Conservation (phyloP, 2,113 vertebrate genomes). For the Penelope pileata region DNA sequence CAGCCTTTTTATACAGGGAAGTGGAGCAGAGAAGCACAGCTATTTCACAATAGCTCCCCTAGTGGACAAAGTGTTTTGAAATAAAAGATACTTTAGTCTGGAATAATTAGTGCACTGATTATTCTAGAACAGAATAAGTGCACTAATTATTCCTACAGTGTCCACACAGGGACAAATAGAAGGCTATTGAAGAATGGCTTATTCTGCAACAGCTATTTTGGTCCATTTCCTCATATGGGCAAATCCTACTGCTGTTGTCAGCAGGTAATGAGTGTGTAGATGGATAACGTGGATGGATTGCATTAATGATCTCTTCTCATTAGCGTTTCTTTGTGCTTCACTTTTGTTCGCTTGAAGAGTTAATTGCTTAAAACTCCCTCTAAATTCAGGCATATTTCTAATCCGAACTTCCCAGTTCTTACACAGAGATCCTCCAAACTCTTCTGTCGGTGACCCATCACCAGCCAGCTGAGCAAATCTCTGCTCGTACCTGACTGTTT, state of each 20-base stretch:
- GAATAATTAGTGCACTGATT: conserved; percentile 62
- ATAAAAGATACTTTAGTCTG: conserved; percentile 63
- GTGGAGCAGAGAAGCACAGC: conserved; percentile 21
- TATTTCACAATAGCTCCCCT: conserved; percentile 64
- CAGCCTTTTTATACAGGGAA: conserved; percentile 16
- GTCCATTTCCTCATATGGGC: conserved; percentile 54
- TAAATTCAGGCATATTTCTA: conserved; percentile 40
- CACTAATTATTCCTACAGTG: conserved; percentile 64
- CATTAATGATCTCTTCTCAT: conserved; percentile 69
- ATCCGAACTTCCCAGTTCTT: conserved; percentile 38
- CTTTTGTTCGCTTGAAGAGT: conserved; percentile 63
- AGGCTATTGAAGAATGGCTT: conserved; percentile 57
- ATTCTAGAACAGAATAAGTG: conserved; percentile 57
- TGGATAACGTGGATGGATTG: conserved; percentile 62
- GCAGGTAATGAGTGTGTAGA: conserved; percentile 64
- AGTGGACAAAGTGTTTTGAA: conserved; percentile 59
- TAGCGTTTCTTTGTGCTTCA: conserved; percentile 63
- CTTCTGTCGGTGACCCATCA: conserved; percentile 19
- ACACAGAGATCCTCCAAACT: conserved; percentile 29
- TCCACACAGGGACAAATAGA: conserved; percentile 64
- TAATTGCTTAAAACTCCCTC: conserved; percentile 67
- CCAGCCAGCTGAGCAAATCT: not conserved
- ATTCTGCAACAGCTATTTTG: conserved; percentile 58
- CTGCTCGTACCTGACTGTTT: not conserved
- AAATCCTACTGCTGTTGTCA: conserved; percentile 67